A percentile compares a stretch with the other conserved stretches of the same genome.
phyloP scores from a whole-genome alignment of 2,113 vertebrate species.

The Rhabdomys dilectus region DNA sequence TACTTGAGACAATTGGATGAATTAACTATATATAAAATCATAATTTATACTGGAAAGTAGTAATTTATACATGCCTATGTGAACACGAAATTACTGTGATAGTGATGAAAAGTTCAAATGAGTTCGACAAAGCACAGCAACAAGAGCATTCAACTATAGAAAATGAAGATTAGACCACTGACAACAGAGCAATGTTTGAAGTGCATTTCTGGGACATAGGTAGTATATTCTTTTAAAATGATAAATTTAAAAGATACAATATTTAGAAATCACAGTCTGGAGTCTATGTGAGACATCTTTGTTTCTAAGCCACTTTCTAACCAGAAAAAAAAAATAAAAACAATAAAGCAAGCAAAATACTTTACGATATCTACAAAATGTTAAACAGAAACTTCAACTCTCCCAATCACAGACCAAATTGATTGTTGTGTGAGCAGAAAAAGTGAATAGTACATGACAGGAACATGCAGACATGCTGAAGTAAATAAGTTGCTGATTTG shows the following conservation, averaged over 20 bases:
- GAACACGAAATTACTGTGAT: background rate
- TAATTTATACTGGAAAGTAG: background rate
- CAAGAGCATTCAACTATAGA: background rate
- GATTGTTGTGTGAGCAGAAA: background rate
- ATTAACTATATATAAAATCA: background rate
- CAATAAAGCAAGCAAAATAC: background rate
- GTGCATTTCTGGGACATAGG: fast-evolving
- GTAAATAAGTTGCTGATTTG: background rate
- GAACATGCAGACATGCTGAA: background rate
- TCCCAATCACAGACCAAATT: background rate
- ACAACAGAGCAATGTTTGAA: background rate
- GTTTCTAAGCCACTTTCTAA: background rate
- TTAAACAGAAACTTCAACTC: background rate
- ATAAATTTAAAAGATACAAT: too few relatives aligned
- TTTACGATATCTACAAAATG: background rate
- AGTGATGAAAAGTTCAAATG: background rate
- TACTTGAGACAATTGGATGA: background rate
- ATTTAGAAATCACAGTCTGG: background rate
- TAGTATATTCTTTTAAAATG: background rate
- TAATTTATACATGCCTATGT: background rate
- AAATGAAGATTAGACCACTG: background rate
- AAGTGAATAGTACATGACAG: background rate
- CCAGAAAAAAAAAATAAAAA: background rate
- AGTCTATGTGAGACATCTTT: background rate
- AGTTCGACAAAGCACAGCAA: fast-evolving